A percentile compares a stretch with the other conserved stretches of the same genome.
Evolutionary conservation across 1,140 invertebrate species (phyloP).

Genomic region (Meteorus sp.): DNA sequence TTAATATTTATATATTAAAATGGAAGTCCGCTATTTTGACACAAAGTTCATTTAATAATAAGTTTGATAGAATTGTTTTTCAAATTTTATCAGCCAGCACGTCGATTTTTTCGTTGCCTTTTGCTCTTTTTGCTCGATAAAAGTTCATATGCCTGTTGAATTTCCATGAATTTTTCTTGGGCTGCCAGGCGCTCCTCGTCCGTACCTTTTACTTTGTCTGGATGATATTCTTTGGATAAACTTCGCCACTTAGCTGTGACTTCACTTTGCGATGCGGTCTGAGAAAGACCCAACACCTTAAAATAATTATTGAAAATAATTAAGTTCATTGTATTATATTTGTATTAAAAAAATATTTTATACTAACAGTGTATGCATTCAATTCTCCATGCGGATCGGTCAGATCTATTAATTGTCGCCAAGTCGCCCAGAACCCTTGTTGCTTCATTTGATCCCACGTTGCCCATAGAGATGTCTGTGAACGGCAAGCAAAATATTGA

Average conservation of each 20-base stretch:
- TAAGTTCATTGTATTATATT: not conserved
- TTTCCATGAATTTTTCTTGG: constrained; percentile 89
- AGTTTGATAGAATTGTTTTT: too few relatives aligned
- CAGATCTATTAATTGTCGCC: constrained; percentile 82
- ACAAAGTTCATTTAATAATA: too few relatives aligned
- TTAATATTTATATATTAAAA: constrained; percentile 1
- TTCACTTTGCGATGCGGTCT: constrained; percentile 79
- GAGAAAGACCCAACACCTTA: constrained; percentile 75
- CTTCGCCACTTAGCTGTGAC: constrained; percentile 80
- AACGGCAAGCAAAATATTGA: constrained; percentile 16
- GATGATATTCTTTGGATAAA: constrained; percentile 87
- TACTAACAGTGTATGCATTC: constrained; percentile 80
- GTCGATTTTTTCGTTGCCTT: constrained; percentile 71
- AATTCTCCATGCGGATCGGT: constrained; percentile 87
- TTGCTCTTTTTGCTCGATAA: constrained; percentile 81
- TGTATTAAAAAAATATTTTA: constrained; percentile 7
- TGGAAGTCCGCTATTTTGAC: too few relatives aligned
- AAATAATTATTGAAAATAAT: constrained; percentile 24
- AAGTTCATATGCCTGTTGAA: constrained; percentile 90
- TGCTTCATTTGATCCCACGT: constrained; percentile 74
- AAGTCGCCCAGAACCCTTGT: constrained; percentile 80
- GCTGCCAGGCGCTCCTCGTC: constrained; percentile 64
- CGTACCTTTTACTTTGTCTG: constrained; percentile 84
- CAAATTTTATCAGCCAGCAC: constrained; percentile 51
- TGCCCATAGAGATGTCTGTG: constrained; percentile 64